These are phyloP conservation scores for Tympanuchus pallidicinctus DNA, from an alignment of 2,113 vertebrate species.

Conservation along the genomic window DNA sequence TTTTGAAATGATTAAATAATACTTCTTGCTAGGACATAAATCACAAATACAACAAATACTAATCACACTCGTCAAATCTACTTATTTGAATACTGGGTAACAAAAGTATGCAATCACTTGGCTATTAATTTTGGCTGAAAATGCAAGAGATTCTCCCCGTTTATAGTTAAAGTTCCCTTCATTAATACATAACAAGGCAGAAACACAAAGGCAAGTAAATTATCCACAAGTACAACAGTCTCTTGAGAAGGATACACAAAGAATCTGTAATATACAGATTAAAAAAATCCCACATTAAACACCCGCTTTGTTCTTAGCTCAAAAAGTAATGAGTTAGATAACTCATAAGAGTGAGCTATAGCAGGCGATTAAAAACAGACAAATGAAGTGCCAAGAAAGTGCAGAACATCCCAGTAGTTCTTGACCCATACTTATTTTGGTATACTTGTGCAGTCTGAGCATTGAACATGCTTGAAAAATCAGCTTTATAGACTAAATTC, in stretches of 20 bases:
- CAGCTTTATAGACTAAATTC: not conserved
- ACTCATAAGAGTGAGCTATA: not conserved
- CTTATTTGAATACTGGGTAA: not conserved
- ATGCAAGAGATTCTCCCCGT: not conserved
- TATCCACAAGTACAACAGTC: not conserved
- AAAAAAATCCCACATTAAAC: not conserved
- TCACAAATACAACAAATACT: not conserved
- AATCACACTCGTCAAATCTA: not conserved
- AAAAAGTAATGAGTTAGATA: not conserved
- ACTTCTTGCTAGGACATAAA: not conserved
- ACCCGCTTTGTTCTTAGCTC: not conserved
- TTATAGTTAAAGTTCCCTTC: constrained; percentile 10
- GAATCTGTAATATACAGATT: not conserved
- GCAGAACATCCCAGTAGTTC: not conserved
- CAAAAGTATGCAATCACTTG: not conserved
- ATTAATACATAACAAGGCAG: not conserved
- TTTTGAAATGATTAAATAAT: constrained; percentile 34
- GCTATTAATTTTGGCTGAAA: not conserved
- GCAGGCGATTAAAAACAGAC: not conserved
- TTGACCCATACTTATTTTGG: not conserved
- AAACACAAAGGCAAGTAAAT: not conserved
- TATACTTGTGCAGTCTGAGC: not conserved
- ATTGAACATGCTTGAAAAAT: not conserved
- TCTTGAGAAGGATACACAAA: not conserved
- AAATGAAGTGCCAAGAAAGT: not conserved